Evolutionary conservation across 2,888 invertebrate genomes (phyloP), one percentile per base, ranked within the genome.

Genomic region (Serripes groenlandicus): DNA sequence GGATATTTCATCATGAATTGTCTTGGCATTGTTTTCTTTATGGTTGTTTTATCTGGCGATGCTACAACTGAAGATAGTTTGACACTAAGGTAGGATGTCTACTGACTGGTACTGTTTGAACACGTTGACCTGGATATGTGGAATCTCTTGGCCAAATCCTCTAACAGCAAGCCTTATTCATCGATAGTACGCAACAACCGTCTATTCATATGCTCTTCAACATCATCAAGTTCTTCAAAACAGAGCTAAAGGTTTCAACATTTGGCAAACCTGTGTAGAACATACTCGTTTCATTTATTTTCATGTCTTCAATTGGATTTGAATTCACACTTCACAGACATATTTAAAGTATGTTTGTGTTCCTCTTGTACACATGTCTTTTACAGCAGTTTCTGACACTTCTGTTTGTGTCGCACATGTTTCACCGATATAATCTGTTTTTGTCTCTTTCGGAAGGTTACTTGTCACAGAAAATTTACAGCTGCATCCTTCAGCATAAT

Each of bases 251-350:
- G 34, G 69, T 75, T 18, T 28, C 42, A 28, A 30, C 56, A 56
- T 72, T 64, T n/a, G 81, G 81, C 11, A 85, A 26, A 15, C 82
- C 77, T 49, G 82, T 82, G 68, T 82, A 79, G 62, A 84, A 81
- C 23, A 7, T 56, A 37, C 75, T 62, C 23, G 68, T 52, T 72
- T 21, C 74, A 32, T 4, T 60, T 23, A n/a, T n/a, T n/a, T n/a
- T n/a, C n/a, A n/a, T n/a, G n/a, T n/a, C n/a, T n/a, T n/a, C n/a
- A 23, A 85, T 85, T n/a, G n/a, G n/a, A n/a, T n/a, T n/a, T n/a
- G n/a, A n/a, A n/a, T n/a, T n/a, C n/a, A n/a, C n/a, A n/a, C n/a
- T n/a, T n/a, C n/a, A n/a, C n/a, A n/a, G n/a, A n/a, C n/a, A n/a
- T n/a, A n/a, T n/a, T n/a, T n/a, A n/a, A n/a, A n/a, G n/a, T n/a